phyloP scores from a whole-genome alignment of 2,113 vertebrate genomes.

The Cavia aperea region DNA sequence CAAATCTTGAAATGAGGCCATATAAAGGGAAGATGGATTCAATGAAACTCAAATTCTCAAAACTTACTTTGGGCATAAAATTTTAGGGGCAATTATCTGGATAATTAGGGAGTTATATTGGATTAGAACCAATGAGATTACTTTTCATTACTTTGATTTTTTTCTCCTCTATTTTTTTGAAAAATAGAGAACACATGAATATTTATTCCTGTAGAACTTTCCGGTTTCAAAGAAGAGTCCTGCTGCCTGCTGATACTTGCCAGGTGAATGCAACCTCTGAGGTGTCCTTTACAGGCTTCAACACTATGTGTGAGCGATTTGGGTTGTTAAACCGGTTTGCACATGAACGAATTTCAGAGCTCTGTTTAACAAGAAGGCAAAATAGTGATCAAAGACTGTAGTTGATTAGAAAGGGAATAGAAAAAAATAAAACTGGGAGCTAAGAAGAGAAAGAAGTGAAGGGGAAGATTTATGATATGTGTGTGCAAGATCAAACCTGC shows the following conservation, averaged over 20 bases:
- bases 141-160: neutral
- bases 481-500: neutral
- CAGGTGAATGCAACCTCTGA: neutral
- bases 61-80: neutral
- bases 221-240: neutral
- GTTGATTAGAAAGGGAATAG: constrained; percentile 18
- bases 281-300: neutral
- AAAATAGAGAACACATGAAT: neutral
- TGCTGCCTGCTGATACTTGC: neutral
- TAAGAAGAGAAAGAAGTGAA: neutral
- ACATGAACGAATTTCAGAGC: constrained; percentile 39
- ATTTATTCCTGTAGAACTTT: neutral
- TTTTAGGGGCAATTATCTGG: constrained; percentile 3
- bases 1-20: neutral
- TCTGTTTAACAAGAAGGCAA: constrained; percentile 46
- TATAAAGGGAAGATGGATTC: neutral
- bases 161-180: too few species aligned
- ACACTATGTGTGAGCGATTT: constrained; percentile 12
- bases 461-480: neutral
- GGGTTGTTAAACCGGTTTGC: constrained; percentile 34
- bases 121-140: neutral
- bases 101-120: constrained; percentile 40
- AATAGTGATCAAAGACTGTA: constrained; percentile 47
- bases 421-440: neutral
- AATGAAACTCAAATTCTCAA: constrained; percentile 31